phyloP scores from a whole-genome alignment of 2,888 invertebrate species.

The Xestia xanthographa region DNA sequence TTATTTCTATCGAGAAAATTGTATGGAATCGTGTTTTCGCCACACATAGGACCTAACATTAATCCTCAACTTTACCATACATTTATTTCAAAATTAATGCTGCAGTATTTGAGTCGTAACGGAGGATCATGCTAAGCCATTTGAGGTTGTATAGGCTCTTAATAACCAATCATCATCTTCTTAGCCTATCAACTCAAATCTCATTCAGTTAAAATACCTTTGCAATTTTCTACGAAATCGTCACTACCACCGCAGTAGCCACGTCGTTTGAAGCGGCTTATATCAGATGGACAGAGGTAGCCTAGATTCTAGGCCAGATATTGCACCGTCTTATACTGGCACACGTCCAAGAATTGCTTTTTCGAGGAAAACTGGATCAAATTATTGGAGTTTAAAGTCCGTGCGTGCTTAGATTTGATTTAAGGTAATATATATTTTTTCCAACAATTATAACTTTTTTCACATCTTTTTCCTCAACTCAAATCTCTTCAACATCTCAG shows the following conservation, averaged over 20 bases:
- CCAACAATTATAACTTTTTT: background rate
- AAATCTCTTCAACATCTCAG: no score
- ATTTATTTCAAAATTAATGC: no score
- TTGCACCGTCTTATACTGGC: conserved; percentile 24
- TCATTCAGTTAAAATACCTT: conserved; percentile 3
- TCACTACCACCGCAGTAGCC: conserved; percentile 12
- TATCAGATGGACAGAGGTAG: conserved; percentile 36
- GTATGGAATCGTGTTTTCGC: no score
- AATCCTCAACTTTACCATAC: no score
- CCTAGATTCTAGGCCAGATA: conserved; percentile 51
- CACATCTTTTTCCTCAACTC: background rate
- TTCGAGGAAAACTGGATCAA: background rate
- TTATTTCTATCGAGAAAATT: no score
- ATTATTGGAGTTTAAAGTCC: conserved; percentile 1
- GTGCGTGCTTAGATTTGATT: background rate
- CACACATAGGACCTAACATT: no score
- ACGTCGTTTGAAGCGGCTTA: conserved; percentile 31
- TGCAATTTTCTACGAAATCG: conserved; percentile 9
- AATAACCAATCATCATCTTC: background rate
- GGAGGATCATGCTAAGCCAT: no score
- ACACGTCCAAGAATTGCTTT: conserved; percentile 35
- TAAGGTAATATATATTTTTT: background rate
- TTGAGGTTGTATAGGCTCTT: no score
- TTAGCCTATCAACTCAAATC: background rate
- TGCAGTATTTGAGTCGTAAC: no score